A percentile compares a stretch with the other conserved stretches of the same genome.
phyloP scores from a whole-genome alignment of 2,113 vertebrate genomes.

The Oncorhynchus keta region DNA sequence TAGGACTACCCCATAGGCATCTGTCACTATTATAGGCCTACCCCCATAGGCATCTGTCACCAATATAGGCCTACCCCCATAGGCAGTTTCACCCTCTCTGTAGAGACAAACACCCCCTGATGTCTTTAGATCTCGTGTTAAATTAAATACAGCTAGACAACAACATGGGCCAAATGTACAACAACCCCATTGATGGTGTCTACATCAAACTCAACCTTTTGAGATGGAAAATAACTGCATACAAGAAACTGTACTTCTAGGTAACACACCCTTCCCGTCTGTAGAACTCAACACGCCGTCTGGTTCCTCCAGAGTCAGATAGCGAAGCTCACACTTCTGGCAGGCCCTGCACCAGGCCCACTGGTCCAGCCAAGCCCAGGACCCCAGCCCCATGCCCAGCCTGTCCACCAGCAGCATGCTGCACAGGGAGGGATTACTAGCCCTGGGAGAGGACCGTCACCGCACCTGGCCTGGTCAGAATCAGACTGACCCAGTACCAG shows the following conservation, averaged over 20 bases:
- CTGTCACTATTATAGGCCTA: too few species aligned
- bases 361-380: conserved; percentile 10
- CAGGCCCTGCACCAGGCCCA: conserved; percentile 21
- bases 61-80: too few species aligned
- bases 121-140: background rate
- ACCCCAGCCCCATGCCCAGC: background rate
- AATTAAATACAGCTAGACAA: too few species aligned
- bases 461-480: background rate
- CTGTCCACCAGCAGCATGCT: conserved; percentile 16
- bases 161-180: too few species aligned
- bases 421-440: background rate
- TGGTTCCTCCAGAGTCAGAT: conserved; percentile 17
- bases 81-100: too few species aligned
- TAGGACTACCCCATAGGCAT: too few species aligned
- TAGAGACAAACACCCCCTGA: background rate
- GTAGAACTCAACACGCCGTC: background rate
- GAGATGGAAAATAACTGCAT: too few species aligned
- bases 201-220: too few species aligned
- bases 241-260: too few species aligned
- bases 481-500: background rate
- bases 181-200: too few species aligned
- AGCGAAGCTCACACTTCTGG: conserved; percentile 13
- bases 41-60: too few species aligned
- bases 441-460: background rate
- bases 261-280: background rate